A percentile compares a stretch with the other conserved stretches of the same genome.
These are phyloP conservation scores for Hirtodrosophila cameraria DNA, from an alignment of 2,888 invertebrate species.

Conservation along the genomic window DNA sequence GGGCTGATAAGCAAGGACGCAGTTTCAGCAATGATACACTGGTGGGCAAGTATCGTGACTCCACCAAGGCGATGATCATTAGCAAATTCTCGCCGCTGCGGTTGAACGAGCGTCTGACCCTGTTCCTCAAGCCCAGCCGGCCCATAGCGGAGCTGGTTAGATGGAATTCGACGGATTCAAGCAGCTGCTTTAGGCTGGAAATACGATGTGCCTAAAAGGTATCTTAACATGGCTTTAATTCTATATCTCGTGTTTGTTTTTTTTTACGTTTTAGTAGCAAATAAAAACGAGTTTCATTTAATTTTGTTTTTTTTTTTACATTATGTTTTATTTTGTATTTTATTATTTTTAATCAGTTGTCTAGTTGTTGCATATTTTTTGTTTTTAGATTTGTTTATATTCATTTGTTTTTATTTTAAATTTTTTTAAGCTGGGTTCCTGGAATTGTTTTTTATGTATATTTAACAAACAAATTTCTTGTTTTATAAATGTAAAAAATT, in stretches of 20 bases:
- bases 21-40: constrained; percentile 67
- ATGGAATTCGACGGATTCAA: constrained; percentile 82
- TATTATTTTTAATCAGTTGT: constrained; percentile 57
- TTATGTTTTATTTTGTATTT: constrained; percentile 47
- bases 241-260: constrained; percentile 28
- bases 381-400: constrained; percentile 25
- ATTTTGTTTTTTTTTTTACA: constrained; percentile 25
- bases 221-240: not conserved
- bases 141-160: constrained; percentile 82
- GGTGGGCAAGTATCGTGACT: constrained; percentile 73
- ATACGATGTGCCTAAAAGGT: constrained; percentile 76
- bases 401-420: constrained; percentile 15
- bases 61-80: constrained; percentile 81
- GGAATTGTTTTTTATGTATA: constrained; percentile 37
- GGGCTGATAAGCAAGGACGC: constrained; percentile 64
- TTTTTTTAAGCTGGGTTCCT: constrained; percentile 57
- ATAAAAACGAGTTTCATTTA: constrained; percentile 46
- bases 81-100: constrained; percentile 83
- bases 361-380: constrained; percentile 42
- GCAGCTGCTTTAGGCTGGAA: constrained; percentile 81
- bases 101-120: constrained; percentile 78
- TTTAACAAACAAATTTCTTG: constrained; percentile 67
- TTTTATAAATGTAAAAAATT: constrained; percentile 78
- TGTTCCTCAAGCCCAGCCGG: constrained; percentile 83
- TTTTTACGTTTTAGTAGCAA: constrained; percentile 74